Base-by-base conservation (phyloP, 2,113 vertebrate species). In the Callionymus lyra region DNA sequence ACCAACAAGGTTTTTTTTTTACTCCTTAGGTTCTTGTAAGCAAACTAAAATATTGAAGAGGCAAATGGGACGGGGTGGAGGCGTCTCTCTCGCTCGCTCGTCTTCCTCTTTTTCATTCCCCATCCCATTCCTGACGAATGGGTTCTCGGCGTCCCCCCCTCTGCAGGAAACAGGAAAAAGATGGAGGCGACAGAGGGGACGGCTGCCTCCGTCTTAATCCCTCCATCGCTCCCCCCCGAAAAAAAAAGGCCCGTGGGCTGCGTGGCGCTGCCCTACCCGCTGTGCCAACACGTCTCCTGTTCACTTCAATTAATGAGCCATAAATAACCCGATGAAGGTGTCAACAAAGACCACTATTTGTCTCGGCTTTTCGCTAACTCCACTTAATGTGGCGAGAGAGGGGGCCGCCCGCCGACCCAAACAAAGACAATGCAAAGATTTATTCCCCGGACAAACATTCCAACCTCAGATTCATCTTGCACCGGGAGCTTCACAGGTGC, bases 281-380 rank as follows among this genome's bases (percentile, higher is more conserved):
- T 88, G 87, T 14, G 84, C 85, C 86, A 88, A 90, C 88, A 90
- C 92, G 87, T 85, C 86, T 89, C 84, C 85, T 86, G 88, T 90
- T 91, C 46, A 76, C 86, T 91, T 92, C 91, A 92, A 93, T 93
- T 97, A 97, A 94, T 90, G 92, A 95, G 90, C 93, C 93, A 96
- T 93, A 97, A 97, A 97, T 95, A 97, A 94, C 90, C 87, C 84
- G 85, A 93, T 93, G 90, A 95, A 93, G 90, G 91, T 92, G 90
- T 96, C 91, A 94, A 90, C 91, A 89, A 89, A 86, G 88, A 88
- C 81, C 69, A 72, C 85, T 86, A 96, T 97, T 94, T 89, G 94
- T 97, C 93, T 92, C 76, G 79, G 81, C 87, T 87, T n/a, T 90
- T 91, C 92, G 91, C 81, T 72, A 72, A 55, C 72, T 84, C 71